Base-by-base conservation (phyloP, 2,888 invertebrate genomes). In the Argyresthia goedartella region DNA sequence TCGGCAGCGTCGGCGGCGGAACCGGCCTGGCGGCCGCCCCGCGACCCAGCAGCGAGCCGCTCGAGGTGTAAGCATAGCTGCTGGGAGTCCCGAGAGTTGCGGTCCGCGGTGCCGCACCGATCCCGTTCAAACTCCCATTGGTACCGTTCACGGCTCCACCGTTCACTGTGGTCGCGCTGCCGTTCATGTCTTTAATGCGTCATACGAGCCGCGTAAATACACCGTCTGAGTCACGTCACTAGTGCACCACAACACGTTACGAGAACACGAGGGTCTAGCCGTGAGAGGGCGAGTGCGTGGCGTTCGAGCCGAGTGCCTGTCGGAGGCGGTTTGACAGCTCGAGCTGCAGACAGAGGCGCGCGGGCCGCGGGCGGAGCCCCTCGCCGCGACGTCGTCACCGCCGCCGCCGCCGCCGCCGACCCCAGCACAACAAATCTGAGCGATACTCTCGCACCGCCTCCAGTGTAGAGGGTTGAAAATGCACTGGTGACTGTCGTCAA, bases 1-100 rank as follows among this genome's bases (percentile, higher is more conserved):
- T 93, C 42, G 93, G 93, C 63, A 93, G 80, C 50, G 93, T 93
- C 52, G 94, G 93, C 55, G 93, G 93, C 60, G 93, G 93, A 62
- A 91, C 91, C 52, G 93, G 92, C 62, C 91, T 86, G 58, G 90
- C 89, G 55, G 92, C 89, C 57, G 90, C 88, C 55, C 88, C 87
- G 53, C 90, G 84, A 48, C 90, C 90, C 53, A 90, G 80, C 61
- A 90, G 72, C 42, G 89, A 89, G 55, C 89, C 89, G 62, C 87
- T 90, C 55, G 90, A 89, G 34, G 90, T 90, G 68, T 90, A 90
- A 64, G 89, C 87, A 71, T 90, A 90, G 73, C 89, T 89, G 71
- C 89, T 89, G 49, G 90, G 89, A 60, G 86, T 76, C 56, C 86
- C 87, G 48, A 86, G 79, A 53, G 86, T 82, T 42, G 86, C 86